phyloP scores from a whole-genome alignment of 1,140 invertebrate genomes.

The Hesperophylax magnus region DNA sequence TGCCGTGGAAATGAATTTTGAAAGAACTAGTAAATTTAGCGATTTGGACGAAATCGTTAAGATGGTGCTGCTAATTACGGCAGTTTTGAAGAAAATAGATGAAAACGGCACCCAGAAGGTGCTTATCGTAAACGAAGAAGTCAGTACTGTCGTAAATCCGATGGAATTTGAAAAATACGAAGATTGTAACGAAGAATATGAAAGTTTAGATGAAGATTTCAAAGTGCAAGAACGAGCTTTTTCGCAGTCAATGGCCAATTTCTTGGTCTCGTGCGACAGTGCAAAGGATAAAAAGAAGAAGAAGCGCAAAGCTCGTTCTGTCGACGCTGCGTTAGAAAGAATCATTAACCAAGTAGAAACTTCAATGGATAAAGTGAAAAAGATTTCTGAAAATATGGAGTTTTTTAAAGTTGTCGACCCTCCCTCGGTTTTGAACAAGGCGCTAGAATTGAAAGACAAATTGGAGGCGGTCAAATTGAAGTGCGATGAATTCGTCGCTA shows the following conservation, averaged over 20 bases:
- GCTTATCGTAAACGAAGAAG: background rate
- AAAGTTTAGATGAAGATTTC: background rate
- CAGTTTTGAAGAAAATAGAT: background rate
- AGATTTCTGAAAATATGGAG: background rate
- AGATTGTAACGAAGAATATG: background rate
- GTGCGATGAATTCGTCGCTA: background rate
- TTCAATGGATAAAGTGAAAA: background rate
- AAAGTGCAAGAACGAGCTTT: background rate
- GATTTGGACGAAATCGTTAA: background rate
- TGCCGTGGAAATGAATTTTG: background rate
- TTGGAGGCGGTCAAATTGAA: constrained; percentile 6
- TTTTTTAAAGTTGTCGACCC: background rate
- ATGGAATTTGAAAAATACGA: background rate
- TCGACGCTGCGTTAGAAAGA: background rate
- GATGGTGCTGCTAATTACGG: background rate
- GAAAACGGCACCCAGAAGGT: background rate
- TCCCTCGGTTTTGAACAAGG: background rate
- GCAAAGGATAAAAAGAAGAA: background rate
- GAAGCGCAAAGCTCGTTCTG: background rate
- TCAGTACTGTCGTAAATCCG: background rate
- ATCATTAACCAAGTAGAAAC: background rate
- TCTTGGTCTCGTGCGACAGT: background rate
- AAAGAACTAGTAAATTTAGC: too few species aligned
- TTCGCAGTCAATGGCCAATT: background rate
- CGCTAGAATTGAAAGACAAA: background rate